phyloP scores from a whole-genome alignment of 2,113 vertebrate species.

The Dasyprocta punctata region DNA sequence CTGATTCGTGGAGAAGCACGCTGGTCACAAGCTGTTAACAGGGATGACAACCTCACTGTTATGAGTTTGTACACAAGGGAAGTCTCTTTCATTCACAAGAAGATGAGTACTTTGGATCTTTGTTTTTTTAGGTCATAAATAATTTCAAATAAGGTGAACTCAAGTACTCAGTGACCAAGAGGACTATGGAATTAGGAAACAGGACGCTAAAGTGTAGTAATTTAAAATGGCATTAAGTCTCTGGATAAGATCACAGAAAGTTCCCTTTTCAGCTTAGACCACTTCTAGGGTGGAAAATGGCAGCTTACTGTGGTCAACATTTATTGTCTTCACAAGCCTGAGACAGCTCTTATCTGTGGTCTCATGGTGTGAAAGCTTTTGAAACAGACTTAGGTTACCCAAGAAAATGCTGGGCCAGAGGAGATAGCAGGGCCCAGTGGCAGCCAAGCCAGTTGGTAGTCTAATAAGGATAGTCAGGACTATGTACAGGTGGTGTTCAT shows the following conservation, averaged over 20 bases:
- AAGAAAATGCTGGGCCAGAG: conserved; percentile 43
- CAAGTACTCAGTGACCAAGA: not conserved
- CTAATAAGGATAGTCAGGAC: not conserved
- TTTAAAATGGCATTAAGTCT: not conserved
- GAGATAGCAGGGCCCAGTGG: not conserved
- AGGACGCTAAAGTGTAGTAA: conserved; percentile 53
- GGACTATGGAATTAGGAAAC: conserved; percentile 34
- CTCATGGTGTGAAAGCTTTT: conserved; percentile 74
- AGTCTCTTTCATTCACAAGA: not conserved
- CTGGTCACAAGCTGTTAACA: not conserved
- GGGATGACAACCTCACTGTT: not conserved
- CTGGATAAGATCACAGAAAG: conserved; percentile 82
- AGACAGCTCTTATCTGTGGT: conserved; percentile 78
- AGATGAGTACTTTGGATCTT: not conserved
- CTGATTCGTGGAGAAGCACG: not conserved
- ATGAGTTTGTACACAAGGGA: not conserved
- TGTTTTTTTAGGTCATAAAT: conserved; percentile 21
- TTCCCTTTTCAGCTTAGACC: conserved; percentile 79
- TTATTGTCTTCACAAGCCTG: conserved; percentile 30
- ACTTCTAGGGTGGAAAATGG: conserved; percentile 71
- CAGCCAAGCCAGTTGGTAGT: not conserved
- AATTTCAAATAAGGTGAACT: conserved; percentile 2
- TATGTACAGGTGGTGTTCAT: not conserved
- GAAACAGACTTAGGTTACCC: conserved; percentile 78
- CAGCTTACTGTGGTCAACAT: conserved; percentile 66